Evolutionary conservation across 2,113 vertebrate species (phyloP).

Genomic region (Asarcornis scutulata): DNA sequence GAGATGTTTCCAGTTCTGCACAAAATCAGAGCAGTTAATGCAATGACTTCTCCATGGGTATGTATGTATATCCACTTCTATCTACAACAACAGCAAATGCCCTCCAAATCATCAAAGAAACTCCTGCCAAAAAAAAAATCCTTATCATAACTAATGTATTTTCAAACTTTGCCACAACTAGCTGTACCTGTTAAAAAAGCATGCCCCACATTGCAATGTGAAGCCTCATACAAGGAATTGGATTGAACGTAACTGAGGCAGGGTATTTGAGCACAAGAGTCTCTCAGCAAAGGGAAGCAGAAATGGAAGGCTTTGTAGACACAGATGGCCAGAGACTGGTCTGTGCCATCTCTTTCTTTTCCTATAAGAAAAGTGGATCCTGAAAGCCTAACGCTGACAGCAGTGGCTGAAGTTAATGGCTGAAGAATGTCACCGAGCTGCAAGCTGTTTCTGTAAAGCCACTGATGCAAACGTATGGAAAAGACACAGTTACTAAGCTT

Average conservation of each 20-base stretch:
- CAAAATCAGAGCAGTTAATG: neutral
- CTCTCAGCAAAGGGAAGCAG: neutral
- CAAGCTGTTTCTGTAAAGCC: neutral
- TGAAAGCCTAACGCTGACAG: neutral
- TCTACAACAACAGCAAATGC: neutral
- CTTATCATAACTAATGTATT: accelerated
- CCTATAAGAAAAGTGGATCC: neutral
- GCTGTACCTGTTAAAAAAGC: neutral
- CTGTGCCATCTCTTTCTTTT: neutral
- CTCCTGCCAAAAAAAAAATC: neutral
- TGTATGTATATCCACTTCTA: neutral
- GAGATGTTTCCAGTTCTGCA: neutral
- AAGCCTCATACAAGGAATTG: neutral
- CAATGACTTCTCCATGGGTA: neutral
- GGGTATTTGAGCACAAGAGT: neutral
- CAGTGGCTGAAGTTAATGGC: neutral
- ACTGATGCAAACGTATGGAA: neutral
- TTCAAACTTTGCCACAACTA: neutral
- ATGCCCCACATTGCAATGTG: accelerated
- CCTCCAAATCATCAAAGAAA: neutral
- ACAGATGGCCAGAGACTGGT: neutral
- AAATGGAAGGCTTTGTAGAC: neutral
- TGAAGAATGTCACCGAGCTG: neutral
- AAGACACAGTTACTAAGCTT: neutral
- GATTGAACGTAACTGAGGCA: neutral